Evolutionary conservation across 2,888 invertebrate genomes (phyloP).

Genomic region (Lobophora halterata): DNA sequence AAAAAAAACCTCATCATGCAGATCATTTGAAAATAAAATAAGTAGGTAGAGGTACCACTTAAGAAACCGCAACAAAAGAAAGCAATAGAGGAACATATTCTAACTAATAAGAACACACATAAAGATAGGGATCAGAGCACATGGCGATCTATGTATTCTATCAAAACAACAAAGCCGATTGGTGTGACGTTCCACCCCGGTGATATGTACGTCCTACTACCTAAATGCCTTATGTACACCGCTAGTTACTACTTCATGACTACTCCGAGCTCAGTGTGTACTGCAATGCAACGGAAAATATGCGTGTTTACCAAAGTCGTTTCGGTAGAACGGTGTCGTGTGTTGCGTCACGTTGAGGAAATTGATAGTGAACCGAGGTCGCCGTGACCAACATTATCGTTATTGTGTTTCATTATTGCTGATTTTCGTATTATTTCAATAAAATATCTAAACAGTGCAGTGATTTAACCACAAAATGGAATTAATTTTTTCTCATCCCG

Average conservation of each 20-base stretch:
- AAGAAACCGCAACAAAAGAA: constrained; percentile 2
- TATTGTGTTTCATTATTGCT: constrained; percentile 58
- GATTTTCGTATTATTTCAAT: constrained; percentile 47
- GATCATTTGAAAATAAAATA: no score
- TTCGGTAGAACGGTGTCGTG: constrained; percentile 80
- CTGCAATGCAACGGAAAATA: constrained; percentile 82
- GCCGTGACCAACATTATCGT: constrained; percentile 76
- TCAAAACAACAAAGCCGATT: constrained; percentile 80
- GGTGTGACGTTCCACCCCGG: constrained; percentile 81
- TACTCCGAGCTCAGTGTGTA: constrained; percentile 81
- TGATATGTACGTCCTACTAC: constrained; percentile 80
- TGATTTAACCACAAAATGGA: constrained; percentile 56
- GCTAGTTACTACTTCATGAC: constrained; percentile 81
- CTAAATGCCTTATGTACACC: constrained; percentile 81
- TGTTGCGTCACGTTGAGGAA: constrained; percentile 80
- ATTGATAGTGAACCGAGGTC: constrained; percentile 79
- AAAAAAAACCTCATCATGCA: no score
- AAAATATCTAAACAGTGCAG: constrained; percentile 53
- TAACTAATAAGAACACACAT: constrained; percentile 45
- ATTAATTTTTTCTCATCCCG: constrained; percentile 64
- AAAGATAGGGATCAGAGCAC: constrained; percentile 70
- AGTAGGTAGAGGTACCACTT: no score
- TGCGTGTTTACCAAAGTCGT: constrained; percentile 81
- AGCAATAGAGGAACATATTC: constrained; percentile 4
- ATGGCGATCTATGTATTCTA: constrained; percentile 79